Base-by-base conservation (phyloP, 2,888 invertebrate species). In the Noctua janthina region DNA sequence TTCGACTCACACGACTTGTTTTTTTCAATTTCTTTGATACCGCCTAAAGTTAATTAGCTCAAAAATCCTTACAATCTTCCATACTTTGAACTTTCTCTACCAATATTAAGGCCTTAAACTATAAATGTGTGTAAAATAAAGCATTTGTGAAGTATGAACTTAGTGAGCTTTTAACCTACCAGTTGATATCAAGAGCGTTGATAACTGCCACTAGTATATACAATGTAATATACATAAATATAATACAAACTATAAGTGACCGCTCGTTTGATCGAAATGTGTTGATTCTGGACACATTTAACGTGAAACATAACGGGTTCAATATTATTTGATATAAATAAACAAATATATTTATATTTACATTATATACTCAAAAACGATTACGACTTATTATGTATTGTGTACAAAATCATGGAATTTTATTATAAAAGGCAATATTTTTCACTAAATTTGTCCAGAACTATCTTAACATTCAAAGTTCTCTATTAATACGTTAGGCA, bases 161-260 rank as follows among this genome's bases (percentile, higher is more conserved):
- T 87, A 90, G 90, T 90, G 90, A 89, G 90, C 84, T 90, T 88
- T 88, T 82, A 86, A 73, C 76, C 84, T 87, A 83, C 68, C 77
- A 83, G 76, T 82, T 82, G 90, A 91, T 92, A 93, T 93, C 93
- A 93, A 89, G 94, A 95, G 94, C 95, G 94, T 95, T 93, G 89
- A 95, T 94, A 94, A 97, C 96, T 97, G 96, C 96, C 96, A 97
- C 94, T 97, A 97, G 96, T 92, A 92, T 94, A 94, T 93, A 95
- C 93, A 92, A 93, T 95, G 92, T 95, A 94, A 95, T 94, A 94
- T 94, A 93, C 92, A 94, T 92, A 92, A 93, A 93, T 92, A 92
- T 94, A 92, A 93, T 93, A 93, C 90, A 92, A 92, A 91, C 90
- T 93, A 81, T 94, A 94, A 94, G 92, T 92, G 75, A 92, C 93